Percentiles rank a stretch among this genome's conserved stretches.
These are phyloP conservation scores for Equus przewalskii DNA, from an alignment of 2,113 vertebrate genomes.

Conservation along the genomic window DNA sequence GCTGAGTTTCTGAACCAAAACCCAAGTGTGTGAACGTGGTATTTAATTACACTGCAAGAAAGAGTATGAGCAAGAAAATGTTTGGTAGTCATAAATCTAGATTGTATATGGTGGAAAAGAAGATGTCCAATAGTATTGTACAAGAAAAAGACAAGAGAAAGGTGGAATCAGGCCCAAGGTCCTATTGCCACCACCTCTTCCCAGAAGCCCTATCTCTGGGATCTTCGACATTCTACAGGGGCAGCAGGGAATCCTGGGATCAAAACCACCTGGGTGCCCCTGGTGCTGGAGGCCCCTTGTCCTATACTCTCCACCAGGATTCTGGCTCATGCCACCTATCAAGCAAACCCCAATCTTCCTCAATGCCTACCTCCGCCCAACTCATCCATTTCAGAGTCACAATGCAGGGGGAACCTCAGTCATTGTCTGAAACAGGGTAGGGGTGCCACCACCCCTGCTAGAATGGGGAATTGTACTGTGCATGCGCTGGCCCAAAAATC, in stretches of 20 bases:
- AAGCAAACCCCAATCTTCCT: not conserved
- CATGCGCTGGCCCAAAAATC: not conserved
- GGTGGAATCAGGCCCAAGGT: no score
- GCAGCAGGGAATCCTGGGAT: no score
- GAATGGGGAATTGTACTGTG: not conserved
- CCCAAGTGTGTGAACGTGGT: not conserved
- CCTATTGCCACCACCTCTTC: no score
- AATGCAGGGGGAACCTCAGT: not conserved
- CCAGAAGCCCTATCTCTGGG: not conserved
- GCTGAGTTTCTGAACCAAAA: not conserved
- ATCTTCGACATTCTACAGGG: not conserved
- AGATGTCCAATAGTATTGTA: not conserved
- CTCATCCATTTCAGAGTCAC: not conserved
- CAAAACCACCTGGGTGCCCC: not conserved
- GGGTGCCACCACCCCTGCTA: not conserved
- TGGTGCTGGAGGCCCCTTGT: not conserved
- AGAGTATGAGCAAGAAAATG: not conserved
- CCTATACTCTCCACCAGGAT: not conserved
- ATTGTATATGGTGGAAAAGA: not conserved
- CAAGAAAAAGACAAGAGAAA: not conserved
- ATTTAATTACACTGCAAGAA: not conserved
- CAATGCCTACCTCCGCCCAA: not conserved
- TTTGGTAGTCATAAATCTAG: not conserved
- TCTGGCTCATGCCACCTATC: not conserved
- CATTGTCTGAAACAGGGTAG: no score